phyloP scores from a whole-genome alignment of 2,113 vertebrate species.

The Platichthys stellatus region DNA sequence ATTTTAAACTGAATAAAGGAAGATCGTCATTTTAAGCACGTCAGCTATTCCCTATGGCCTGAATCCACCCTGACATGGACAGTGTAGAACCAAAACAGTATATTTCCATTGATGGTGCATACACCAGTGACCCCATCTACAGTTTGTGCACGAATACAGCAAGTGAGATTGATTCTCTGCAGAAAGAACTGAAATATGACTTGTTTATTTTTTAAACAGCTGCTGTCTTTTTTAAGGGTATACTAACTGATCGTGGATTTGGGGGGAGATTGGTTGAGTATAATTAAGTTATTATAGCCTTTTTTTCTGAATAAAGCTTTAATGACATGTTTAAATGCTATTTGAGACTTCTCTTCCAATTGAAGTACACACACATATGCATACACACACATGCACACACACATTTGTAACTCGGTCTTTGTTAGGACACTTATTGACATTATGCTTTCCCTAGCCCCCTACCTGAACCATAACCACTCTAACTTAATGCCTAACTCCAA shows the following conservation, averaged over 20 bases:
- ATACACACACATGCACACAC: too few relatives aligned
- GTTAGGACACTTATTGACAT: too few relatives aligned
- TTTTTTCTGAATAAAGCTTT: too few relatives aligned
- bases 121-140: slow-evolving; percentile 6
- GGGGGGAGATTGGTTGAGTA: too few relatives aligned
- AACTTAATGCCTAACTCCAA: too few relatives aligned
- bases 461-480: too few relatives aligned
- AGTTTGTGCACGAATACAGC: slow-evolving; percentile 23
- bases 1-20: slow-evolving; percentile 18
- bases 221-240: neutral
- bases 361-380: too few relatives aligned
- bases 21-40: slow-evolving; percentile 21
- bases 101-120: neutral
- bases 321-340: too few relatives aligned
- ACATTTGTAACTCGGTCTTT: too few relatives aligned
- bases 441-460: too few relatives aligned
- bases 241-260: neutral
- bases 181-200: neutral
- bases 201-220: slow-evolving; percentile 4
- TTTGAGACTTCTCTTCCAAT: too few relatives aligned
- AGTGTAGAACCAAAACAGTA: neutral
- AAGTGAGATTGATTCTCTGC: neutral
- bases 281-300: too few relatives aligned
- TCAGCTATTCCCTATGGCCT: slow-evolving; percentile 12
- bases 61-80: slow-evolving; percentile 1